These are phyloP conservation scores for Hyppa rectilinea DNA, from an alignment of 2,888 invertebrate species.

Conservation along the genomic window DNA sequence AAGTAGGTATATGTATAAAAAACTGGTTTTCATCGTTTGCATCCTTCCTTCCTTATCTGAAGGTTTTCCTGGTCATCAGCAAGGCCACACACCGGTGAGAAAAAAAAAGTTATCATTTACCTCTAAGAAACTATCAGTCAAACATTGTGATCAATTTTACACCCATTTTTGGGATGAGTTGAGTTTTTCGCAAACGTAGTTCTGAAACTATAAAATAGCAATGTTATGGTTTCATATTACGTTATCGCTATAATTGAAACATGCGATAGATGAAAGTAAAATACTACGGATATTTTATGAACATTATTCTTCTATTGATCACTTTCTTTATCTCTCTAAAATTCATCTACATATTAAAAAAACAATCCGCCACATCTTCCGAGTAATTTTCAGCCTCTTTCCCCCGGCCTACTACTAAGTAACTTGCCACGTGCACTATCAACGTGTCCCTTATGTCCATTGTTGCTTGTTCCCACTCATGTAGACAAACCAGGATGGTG, in stretches of 20 bases:
- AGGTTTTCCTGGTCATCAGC: conserved; percentile 9
- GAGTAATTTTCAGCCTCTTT: neutral
- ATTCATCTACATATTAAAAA: too few relatives aligned
- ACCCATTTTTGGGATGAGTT: neutral
- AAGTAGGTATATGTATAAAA: neutral
- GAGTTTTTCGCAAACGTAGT: neutral
- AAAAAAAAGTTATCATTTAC: neutral
- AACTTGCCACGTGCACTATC: conserved; percentile 22
- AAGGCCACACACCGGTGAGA: neutral
- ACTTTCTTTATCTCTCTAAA: too few relatives aligned
- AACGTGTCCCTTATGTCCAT: conserved; percentile 33
- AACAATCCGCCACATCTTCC: too few relatives aligned
- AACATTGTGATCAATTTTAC: neutral
- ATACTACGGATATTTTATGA: neutral
- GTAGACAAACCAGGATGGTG: conserved; percentile 9
- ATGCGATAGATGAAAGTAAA: neutral
- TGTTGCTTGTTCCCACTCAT: conserved; percentile 12
- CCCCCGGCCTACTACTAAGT: neutral
- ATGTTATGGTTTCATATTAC: neutral
- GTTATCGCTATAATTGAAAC: neutral
- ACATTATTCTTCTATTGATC: too few relatives aligned
- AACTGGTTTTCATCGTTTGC: conserved; percentile 5
- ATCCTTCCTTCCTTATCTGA: neutral
- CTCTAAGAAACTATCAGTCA: neutral
- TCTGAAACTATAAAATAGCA: neutral